A percentile compares a stretch with the other conserved stretches of the same genome.
These are phyloP conservation scores for Brenthis daphne DNA, from an alignment of 2,888 invertebrate species.

Conservation along the genomic window DNA sequence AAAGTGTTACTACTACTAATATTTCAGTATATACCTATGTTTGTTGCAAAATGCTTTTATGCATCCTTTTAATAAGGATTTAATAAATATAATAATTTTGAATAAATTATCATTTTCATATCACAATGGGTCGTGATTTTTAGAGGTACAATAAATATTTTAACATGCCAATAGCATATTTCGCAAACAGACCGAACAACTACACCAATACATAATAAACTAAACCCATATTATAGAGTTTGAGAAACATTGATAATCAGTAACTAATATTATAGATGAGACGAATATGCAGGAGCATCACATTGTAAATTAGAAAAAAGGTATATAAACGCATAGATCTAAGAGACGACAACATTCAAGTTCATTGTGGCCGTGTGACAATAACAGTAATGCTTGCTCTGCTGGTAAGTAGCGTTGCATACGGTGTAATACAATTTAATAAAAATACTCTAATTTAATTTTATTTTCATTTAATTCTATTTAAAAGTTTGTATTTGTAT, in stretches of 20 bases:
- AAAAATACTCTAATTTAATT: background rate
- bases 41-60: too few relatives aligned
- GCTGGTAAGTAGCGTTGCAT: slow-evolving; percentile 58
- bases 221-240: slow-evolving; percentile 49
- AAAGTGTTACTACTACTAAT: too few relatives aligned
- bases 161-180: slow-evolving; percentile 21
- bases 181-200: slow-evolving; percentile 10
- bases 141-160: slow-evolving; percentile 11
- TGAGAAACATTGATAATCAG: slow-evolving; percentile 66
- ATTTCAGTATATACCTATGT: too few relatives aligned
- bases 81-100: too few relatives aligned
- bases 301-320: slow-evolving; percentile 67
- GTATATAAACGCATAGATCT: slow-evolving; percentile 73
- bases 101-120: too few relatives aligned
- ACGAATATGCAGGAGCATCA: slow-evolving; percentile 60
- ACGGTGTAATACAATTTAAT: background rate
- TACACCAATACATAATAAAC: slow-evolving; percentile 17
- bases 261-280: slow-evolving; percentile 66
- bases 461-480: slow-evolving; percentile 20
- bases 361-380: slow-evolving; percentile 58
- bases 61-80: too few relatives aligned
- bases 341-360: slow-evolving; percentile 66
- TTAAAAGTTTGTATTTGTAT: background rate
- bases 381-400: slow-evolving; percentile 69
- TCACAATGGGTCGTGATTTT: background rate